These are phyloP conservation scores for Aurelia aurita DNA, from an alignment of 30 jellyfish, hydroid and myxozoan genomes.

Conservation along the genomic window DNA sequence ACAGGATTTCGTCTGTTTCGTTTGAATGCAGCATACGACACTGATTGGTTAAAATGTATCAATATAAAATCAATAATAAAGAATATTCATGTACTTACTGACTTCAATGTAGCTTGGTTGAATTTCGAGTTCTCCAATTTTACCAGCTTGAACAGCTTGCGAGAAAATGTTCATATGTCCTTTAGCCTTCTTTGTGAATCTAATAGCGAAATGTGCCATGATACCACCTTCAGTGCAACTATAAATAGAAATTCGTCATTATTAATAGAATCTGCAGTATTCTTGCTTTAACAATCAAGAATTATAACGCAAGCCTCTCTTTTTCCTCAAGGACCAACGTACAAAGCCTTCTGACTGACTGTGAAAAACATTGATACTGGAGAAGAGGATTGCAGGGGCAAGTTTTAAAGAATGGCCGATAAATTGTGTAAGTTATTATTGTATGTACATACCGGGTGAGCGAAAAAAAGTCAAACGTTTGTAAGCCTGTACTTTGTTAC, in stretches of 20 bases:
- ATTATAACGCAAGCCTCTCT: no score
- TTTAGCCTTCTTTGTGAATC: constrained; percentile 92
- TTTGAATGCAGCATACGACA: neutral
- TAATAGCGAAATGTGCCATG: constrained; percentile 80
- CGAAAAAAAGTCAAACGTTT: no score
- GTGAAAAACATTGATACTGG: no score
- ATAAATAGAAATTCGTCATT: neutral
- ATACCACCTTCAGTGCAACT: constrained; percentile 95
- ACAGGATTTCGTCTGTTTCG: neutral
- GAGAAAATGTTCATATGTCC: constrained; percentile 89
- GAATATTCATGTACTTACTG: constrained; percentile 60
- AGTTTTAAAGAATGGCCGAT: no score
- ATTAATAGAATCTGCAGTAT: no score
- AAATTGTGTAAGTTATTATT: no score
- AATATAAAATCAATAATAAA: neutral
- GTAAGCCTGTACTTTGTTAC: no score
- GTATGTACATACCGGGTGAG: no score
- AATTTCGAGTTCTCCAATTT: constrained; percentile 85
- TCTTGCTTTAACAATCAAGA: no score
- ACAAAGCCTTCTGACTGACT: no score
- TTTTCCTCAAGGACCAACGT: no score
- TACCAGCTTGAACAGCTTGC: constrained; percentile 93
- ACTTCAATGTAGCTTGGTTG: constrained; percentile 93
- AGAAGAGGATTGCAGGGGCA: no score
- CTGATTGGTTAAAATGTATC: neutral